Conservation (phyloP, 1,140 invertebrate genomes). For the Condylostylus longicornis region DNA sequence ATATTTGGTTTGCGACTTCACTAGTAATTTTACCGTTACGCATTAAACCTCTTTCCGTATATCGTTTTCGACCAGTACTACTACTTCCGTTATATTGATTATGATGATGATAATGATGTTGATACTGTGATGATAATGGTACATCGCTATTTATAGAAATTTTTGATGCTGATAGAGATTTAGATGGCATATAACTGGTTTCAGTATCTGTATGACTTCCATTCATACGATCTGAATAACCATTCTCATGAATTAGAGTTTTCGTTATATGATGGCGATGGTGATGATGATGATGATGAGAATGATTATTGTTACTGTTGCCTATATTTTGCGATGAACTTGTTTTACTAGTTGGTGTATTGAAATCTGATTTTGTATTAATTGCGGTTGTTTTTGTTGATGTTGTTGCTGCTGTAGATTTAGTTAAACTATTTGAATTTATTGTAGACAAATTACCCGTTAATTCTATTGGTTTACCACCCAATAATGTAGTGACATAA, state of each 20-base stretch:
- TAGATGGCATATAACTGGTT: constrained; percentile 21
- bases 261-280: constrained; percentile 30
- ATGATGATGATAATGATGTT: constrained; percentile 10
- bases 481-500: constrained; percentile 30
- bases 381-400: constrained; percentile 5
- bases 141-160: constrained; percentile 31
- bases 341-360: constrained; percentile 5
- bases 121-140: constrained; percentile 14
- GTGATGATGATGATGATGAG: too few relatives aligned
- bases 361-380: not conserved
- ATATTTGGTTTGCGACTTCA: constrained; percentile 12
- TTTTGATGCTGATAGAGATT: constrained; percentile 28
- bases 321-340: constrained; percentile 4
- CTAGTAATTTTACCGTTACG: too few relatives aligned
- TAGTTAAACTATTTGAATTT: too few relatives aligned
- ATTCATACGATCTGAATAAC: constrained; percentile 13
- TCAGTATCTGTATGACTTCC: constrained; percentile 12
- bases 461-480: constrained; percentile 28
- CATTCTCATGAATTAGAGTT: constrained; percentile 29
- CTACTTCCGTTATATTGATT: constrained; percentile 16
- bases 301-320: too few relatives aligned
- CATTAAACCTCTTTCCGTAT: too few relatives aligned
- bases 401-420: too few relatives aligned
- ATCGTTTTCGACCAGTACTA: constrained; percentile 20
- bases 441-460: constrained; percentile 12